phyloP scores from a whole-genome alignment of 2,113 vertebrate genomes.

The Syngnathoides biaculeatus region DNA sequence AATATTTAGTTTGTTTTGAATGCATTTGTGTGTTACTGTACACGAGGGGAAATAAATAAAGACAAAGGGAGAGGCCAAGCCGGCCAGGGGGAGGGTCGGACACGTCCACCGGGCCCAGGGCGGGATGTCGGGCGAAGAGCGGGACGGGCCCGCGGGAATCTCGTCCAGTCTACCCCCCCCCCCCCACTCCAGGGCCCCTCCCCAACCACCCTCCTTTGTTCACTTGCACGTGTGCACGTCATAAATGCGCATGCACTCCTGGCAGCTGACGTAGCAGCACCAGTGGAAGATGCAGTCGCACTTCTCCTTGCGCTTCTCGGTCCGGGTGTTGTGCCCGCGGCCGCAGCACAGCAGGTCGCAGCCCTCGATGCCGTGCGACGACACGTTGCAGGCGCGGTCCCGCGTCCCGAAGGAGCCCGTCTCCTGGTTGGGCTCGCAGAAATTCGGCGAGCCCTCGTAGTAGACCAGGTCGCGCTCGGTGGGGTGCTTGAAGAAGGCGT shows the following conservation, averaged over 20 bases:
- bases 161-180: slow-evolving; percentile 42
- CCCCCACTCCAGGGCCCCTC: no score
- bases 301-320: slow-evolving; percentile 96
- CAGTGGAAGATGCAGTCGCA: slow-evolving; percentile 99
- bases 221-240: slow-evolving; percentile 98
- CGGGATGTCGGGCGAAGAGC: not conserved
- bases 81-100: not conserved
- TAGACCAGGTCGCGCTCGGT: slow-evolving; percentile 95
- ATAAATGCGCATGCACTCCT: slow-evolving; percentile 91
- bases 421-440: slow-evolving; percentile 95
- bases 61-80: slow-evolving; percentile 27
- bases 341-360: slow-evolving; percentile 97
- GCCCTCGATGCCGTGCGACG: slow-evolving; percentile 95
- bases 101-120: not conserved
- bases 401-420: slow-evolving; percentile 95
- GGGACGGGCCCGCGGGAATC: slow-evolving; percentile 18
- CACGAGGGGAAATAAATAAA: slow-evolving; percentile 71
- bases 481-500: slow-evolving; percentile 93
- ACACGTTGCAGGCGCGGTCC: slow-evolving; percentile 93
- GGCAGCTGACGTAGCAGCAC: slow-evolving; percentile 99
- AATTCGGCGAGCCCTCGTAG: slow-evolving; percentile 97
- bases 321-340: slow-evolving; percentile 95
- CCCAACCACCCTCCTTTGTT: no score
- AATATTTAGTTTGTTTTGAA: slow-evolving; percentile 31
- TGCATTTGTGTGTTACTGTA: slow-evolving; percentile 65